Percentiles rank a stretch among this genome's conserved stretches.
phyloP scores from a whole-genome alignment of 2,888 invertebrate genomes.

The Campaea margaritaria region DNA sequence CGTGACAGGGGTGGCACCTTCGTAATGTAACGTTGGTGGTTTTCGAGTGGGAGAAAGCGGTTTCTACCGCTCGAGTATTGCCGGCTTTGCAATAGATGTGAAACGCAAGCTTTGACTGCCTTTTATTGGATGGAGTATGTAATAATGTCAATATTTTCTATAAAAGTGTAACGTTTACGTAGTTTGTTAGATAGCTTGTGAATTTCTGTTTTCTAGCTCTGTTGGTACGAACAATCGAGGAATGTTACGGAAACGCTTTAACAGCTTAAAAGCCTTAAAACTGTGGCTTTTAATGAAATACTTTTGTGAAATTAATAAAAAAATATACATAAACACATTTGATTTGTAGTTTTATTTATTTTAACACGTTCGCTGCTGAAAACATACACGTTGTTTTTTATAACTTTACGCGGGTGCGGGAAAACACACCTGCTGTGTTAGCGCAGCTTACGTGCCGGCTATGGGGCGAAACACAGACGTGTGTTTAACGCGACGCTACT shows the following conservation, averaged over 20 bases:
- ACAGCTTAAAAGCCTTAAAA: constrained; percentile 84
- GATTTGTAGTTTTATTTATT: constrained; percentile 40
- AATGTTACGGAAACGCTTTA: constrained; percentile 63
- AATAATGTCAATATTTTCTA: constrained; percentile 78
- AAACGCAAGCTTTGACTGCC: constrained; percentile 76
- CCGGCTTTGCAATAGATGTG: constrained; percentile 64
- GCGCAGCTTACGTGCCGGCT: too few relatives aligned
- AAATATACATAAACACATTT: constrained; percentile 69
- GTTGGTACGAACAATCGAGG: constrained; percentile 55
- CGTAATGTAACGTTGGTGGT: constrained; percentile 6
- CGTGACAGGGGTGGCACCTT: constrained; percentile 11
- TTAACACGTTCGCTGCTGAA: too few relatives aligned
- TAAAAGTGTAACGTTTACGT: constrained; percentile 75
- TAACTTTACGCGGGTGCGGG: too few relatives aligned
- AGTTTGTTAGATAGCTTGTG: constrained; percentile 78
- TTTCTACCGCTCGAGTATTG: constrained; percentile 9
- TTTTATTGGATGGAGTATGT: constrained; percentile 65
- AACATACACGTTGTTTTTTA: too few relatives aligned
- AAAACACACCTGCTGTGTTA: too few relatives aligned
- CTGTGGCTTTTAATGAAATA: constrained; percentile 84
- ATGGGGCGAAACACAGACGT: too few relatives aligned
- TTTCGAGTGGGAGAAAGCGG: constrained; percentile 12
- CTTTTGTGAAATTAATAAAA: constrained; percentile 85
- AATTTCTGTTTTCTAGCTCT: constrained; percentile 73
- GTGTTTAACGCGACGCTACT: too few relatives aligned